These are phyloP conservation scores for Brachionus rubens DNA, from an alignment of 1,140 invertebrate genomes.

Conservation along the genomic window DNA sequence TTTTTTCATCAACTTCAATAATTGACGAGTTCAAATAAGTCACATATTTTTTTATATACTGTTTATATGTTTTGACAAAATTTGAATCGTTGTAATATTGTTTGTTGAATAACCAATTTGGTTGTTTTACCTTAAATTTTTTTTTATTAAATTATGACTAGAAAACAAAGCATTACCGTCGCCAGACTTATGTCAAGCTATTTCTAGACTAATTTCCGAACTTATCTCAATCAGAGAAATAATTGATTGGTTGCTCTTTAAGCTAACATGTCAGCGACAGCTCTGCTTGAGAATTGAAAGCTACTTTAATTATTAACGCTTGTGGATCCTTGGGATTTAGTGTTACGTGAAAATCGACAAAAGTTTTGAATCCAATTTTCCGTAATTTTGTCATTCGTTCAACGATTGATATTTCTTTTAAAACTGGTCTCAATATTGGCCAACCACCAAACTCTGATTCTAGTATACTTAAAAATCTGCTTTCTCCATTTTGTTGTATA, in stretches of 20 bases:
- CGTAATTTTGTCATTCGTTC: constrained; percentile 11
- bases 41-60: constrained; percentile 1
- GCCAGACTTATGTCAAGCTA: no score
- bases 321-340: constrained; percentile 30
- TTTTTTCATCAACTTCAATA: neutral
- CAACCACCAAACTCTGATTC: constrained; percentile 26
- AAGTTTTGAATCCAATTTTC: constrained; percentile 19
- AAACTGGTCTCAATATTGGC: constrained; percentile 1
- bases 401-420: neutral
- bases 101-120: constrained; percentile 38
- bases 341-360: constrained; percentile 34
- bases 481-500: neutral
- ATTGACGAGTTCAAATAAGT: neutral
- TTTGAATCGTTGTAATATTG: constrained; percentile 26
- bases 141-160: neutral
- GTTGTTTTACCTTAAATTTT: constrained; percentile 22
- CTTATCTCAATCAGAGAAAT: no score
- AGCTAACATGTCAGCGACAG: no score
- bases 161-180: no score
- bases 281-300: no score
- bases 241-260: no score
- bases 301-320: constrained; percentile 20
- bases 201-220: no score
- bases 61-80: constrained; percentile 36
- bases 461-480: neutral